Evolutionary conservation across 2,888 invertebrate species (phyloP), one percentile per base, ranked within the genome.

Genomic region (Drosophila aldrichi): DNA sequence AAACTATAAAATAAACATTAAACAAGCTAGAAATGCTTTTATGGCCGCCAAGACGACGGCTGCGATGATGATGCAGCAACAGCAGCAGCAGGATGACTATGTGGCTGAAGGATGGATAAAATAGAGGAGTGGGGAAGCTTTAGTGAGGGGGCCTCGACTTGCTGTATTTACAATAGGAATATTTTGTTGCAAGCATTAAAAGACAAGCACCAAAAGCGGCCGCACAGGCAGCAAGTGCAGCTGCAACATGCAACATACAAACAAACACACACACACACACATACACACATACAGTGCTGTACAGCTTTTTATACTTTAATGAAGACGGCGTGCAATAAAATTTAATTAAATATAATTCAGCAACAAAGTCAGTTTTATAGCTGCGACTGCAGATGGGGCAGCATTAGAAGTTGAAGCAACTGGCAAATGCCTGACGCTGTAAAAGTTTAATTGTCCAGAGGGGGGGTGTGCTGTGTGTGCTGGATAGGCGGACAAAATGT

Each of bases 1-100:
- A 80, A 91, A 90, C 91, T 89, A 90, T 90, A 90, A 90, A 91
- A 90, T 90, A 88, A 90, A 86, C 89, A 89, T 90, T 90, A 90
- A 91, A 87, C 84, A 83, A 85, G 86, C 84, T 86, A 83, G 89
- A 90, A 91, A 90, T 90, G 79, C 70, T 90, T 89, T 89, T 89
- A 89, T 88, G 79, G 70, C 88, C 77, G 71, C 86, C 79, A 77
- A 88, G 86, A 82, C 66, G 82, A 69, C 69, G 77, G 32, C 72
- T 60, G 54, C 61, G 62, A 64, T 48, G 74, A 63, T 40, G 68
- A 61, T 6, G 41, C n/a, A 43, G 59, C 46, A 25, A n/a, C 20
- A 43, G 20, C 43, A 9, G 10, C 40, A n/a, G n/a, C 18, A 29
- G 58, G 58, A 36, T 38, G 52, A 41, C 34, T 25, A 34, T 48